These are phyloP conservation scores for Lumbricus terrestris DNA, from an alignment of 2,888 invertebrate genomes.

Conservation along the genomic window DNA sequence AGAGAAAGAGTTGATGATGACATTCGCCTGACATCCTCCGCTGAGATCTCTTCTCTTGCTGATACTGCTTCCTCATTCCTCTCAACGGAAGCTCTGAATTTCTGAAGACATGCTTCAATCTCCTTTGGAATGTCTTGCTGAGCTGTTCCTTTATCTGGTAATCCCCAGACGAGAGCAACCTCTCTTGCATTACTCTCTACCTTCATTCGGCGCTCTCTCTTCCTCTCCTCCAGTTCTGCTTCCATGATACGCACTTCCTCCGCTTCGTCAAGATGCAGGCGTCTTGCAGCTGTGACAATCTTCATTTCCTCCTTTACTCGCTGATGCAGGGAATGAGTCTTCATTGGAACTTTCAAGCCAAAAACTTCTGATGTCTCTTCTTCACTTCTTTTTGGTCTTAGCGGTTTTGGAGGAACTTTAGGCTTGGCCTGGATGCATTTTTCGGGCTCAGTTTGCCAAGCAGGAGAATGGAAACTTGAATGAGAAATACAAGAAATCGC, in stretches of 20 bases:
- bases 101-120: neutral
- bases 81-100: neutral
- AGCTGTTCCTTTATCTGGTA: neutral
- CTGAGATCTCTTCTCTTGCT: neutral
- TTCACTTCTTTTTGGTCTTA: slow-evolving; percentile 14
- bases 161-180: neutral
- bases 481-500: neutral
- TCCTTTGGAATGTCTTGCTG: neutral
- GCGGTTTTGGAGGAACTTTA: slow-evolving; percentile 18
- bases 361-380: slow-evolving; percentile 20
- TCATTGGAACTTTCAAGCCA: slow-evolving; percentile 24
- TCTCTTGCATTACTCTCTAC: neutral
- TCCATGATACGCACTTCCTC: slow-evolving; percentile 34
- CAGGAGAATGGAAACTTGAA: neutral
- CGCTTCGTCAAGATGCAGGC: slow-evolving; percentile 29
- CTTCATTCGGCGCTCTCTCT: slow-evolving; percentile 21
- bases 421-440: neutral
- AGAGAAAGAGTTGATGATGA: neutral
- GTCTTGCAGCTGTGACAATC: slow-evolving; percentile 33
- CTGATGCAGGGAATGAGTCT: slow-evolving; percentile 27
- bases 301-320: slow-evolving; percentile 33
- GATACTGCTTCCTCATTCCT: neutral
- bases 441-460: neutral
- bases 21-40: neutral
- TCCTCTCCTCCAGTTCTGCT: slow-evolving; percentile 28